Evolutionary conservation across 1,140 invertebrate species (phyloP), one percentile per base, ranked within the genome.

Genomic region (Drosophila nannoptera): DNA sequence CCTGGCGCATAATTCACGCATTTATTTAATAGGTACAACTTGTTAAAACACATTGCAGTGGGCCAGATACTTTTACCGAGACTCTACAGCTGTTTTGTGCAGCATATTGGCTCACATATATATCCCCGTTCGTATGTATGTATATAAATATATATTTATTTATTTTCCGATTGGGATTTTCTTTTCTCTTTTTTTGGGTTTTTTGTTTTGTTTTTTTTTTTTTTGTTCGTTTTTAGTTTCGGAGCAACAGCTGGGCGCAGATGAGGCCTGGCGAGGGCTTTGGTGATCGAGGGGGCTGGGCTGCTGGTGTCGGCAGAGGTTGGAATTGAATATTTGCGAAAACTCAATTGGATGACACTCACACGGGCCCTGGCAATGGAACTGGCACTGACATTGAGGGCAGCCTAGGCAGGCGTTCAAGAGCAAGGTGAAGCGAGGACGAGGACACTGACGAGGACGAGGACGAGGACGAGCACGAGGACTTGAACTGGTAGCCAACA

Each of bases 11-110:
- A 54, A 33, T 60, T 52, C 46, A 43, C 54, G 40, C 63, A 71
- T 82, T 82, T 82, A 55, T 81, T 82, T 68, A 80, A 59, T 42
- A 76, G 64, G 58, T 67, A 70, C 35, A 75, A 54, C 60, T 83
- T 69, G 49, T 83, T 83, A 65, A 83, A 83, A 75, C 78, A 83
- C 78, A 83, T 83, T 67, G 69, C 64, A 43, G 62, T 35, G 32
- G 32, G 45, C 50, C 33, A 59, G 53, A 63, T 59, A 40, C 22
- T 40, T 60, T 48, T 35, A 35, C 32, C 9, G 52, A 42, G 62
- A 67, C 43, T 52, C 49, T 52, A 66, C 73, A 80, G 66, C 63
- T 73, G 76, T 70, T 64, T 75, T 33, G 36, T 42, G 14, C 36
- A 58, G 42, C 49, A 67, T 54, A 60, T 35, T 62, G 14, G 22